phyloP scores from a whole-genome alignment of 2,113 vertebrate genomes.

The Crypturellus undulatus region DNA sequence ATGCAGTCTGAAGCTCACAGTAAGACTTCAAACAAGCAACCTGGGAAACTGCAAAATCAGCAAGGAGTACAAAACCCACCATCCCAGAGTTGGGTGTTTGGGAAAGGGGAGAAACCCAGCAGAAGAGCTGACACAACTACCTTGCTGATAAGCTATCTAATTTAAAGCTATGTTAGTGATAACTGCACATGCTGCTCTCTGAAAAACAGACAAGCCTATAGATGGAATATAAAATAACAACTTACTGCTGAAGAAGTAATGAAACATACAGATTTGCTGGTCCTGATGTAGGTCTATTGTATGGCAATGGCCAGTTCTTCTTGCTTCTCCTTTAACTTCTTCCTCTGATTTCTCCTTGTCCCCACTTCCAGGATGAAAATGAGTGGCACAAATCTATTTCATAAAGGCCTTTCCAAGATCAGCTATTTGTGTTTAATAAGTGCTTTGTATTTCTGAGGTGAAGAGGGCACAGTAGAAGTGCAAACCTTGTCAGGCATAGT shows the following conservation, averaged over 20 bases:
- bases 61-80: background rate
- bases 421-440: background rate
- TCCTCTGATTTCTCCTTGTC: background rate
- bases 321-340: background rate
- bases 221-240: background rate
- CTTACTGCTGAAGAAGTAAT: background rate
- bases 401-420: background rate
- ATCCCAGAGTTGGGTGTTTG: background rate
- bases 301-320: background rate
- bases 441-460: background rate
- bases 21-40: background rate
- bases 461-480: conserved; percentile 9
- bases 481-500: background rate
- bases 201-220: background rate
- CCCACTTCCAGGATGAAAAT: background rate
- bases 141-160: background rate
- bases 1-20: background rate
- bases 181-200: background rate
- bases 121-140: background rate
- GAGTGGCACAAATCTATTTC: background rate
- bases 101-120: background rate
- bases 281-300: background rate
- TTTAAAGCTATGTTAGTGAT: background rate
- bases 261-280: background rate
- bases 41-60: background rate